Evolutionary conservation across 2,113 vertebrate genomes (phyloP).

Genomic region (Pterocles burchelli): DNA sequence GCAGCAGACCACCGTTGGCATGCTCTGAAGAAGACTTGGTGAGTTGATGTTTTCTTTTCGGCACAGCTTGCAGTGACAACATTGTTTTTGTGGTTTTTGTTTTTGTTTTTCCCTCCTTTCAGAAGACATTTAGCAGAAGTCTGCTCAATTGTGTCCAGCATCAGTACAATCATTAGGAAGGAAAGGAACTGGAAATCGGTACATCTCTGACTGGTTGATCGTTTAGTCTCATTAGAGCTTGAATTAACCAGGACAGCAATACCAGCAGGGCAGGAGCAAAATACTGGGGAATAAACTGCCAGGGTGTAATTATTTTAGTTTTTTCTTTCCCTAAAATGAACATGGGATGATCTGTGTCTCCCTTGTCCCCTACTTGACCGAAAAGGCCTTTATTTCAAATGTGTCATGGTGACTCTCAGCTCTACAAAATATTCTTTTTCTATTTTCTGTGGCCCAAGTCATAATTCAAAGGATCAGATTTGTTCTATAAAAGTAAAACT

Average conservation of each 20-base stretch:
- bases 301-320: background rate
- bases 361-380: background rate
- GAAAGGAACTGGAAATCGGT: background rate
- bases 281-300: background rate
- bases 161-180: background rate
- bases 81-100: background rate
- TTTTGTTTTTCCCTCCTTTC: background rate
- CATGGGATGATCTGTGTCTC: background rate
- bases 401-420: background rate
- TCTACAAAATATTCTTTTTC: background rate
- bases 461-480: constrained; percentile 48
- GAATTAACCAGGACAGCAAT: background rate
- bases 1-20: accelerated
- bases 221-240: background rate
- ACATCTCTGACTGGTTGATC: background rate
- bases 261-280: background rate
- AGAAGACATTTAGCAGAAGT: background rate
- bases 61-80: background rate
- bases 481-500: background rate
- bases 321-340: background rate
- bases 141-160: background rate
- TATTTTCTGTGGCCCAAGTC: background rate
- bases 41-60: background rate
- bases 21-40: background rate
- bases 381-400: constrained; percentile 34